Evolutionary conservation across 2,797 vertebrate species (phyloP).

Genomic region (Gallirallus australis): DNA sequence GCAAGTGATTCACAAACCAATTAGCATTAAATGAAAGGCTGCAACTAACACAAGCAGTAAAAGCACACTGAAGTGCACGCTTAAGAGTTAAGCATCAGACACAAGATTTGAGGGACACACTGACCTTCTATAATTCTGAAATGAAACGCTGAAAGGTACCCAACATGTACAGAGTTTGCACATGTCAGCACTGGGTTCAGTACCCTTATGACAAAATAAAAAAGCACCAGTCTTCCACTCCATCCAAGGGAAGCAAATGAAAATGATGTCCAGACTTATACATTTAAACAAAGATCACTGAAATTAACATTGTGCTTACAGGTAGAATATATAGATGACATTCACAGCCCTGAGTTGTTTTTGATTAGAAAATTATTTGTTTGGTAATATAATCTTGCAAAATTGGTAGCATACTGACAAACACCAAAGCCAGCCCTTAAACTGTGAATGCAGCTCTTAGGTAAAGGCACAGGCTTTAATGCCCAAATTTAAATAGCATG

Average conservation of each 20-base stretch:
- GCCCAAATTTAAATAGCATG: neutral
- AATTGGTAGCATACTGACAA: neutral
- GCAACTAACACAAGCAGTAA: neutral
- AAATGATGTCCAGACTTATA: neutral
- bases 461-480: neutral
- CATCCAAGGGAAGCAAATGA: neutral
- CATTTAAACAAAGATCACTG: neutral
- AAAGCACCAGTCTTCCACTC: neutral
- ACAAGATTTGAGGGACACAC: neutral
- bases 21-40: neutral
- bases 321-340: neutral
- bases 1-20: neutral
- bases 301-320: neutral
- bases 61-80: neutral
- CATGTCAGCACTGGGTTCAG: neutral
- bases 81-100: neutral
- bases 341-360: neutral
- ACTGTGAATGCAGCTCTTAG: neutral
- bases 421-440: neutral
- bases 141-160: neutral
- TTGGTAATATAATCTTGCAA: neutral
- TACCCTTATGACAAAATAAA: neutral
- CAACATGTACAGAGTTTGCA: neutral
- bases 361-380: neutral
- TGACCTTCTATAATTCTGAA: neutral